A percentile compares a stretch with the other conserved stretches of the same genome.
Conservation (phyloP, 2,797 vertebrate genomes). For the Pagetopsis macropterus region DNA sequence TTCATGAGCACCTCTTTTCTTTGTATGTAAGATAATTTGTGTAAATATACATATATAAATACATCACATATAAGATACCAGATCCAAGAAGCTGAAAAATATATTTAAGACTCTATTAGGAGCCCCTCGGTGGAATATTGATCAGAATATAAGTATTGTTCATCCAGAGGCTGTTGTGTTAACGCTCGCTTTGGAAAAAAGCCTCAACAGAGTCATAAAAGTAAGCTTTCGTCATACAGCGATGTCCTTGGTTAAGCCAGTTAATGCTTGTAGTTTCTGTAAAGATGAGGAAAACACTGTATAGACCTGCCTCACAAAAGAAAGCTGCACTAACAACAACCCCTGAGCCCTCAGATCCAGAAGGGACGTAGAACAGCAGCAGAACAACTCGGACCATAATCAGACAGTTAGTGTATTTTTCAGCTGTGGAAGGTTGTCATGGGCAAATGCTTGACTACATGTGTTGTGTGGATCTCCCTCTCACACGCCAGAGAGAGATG, state of each 20-base stretch:
- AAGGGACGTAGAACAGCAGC: slow-evolving; percentile 36
- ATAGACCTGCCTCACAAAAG: slow-evolving; percentile 71
- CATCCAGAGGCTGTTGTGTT: slow-evolving; percentile 58
- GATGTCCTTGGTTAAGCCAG: slow-evolving; percentile 50
- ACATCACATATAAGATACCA: slow-evolving; percentile 72
- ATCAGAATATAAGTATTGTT: slow-evolving; percentile 38
- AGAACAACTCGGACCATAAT: slow-evolving; percentile 48
- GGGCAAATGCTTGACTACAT: slow-evolving; percentile 36
- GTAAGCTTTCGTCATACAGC: slow-evolving; percentile 58
- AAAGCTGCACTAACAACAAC: slow-evolving; percentile 48
- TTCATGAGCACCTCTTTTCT: slow-evolving; percentile 79
- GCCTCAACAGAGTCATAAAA: slow-evolving; percentile 50
- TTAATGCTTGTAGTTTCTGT: slow-evolving; percentile 68
- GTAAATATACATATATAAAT: slow-evolving; percentile 85
- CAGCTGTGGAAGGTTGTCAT: slow-evolving; percentile 57
- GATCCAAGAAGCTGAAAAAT: slow-evolving; percentile 81
- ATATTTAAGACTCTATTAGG: slow-evolving; percentile 76
- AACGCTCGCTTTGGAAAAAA: slow-evolving; percentile 59
- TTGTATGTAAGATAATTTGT: slow-evolving; percentile 81
- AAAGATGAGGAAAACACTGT: slow-evolving; percentile 76
- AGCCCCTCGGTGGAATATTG: slow-evolving; percentile 51
- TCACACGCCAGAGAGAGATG: slow-evolving; percentile 52
- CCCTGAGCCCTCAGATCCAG: slow-evolving; percentile 42
- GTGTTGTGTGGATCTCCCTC: slow-evolving; percentile 64
- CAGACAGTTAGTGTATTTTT: slow-evolving; percentile 48